phyloP scores from a whole-genome alignment of 2,888 invertebrate species.

The Athalia rosae region DNA sequence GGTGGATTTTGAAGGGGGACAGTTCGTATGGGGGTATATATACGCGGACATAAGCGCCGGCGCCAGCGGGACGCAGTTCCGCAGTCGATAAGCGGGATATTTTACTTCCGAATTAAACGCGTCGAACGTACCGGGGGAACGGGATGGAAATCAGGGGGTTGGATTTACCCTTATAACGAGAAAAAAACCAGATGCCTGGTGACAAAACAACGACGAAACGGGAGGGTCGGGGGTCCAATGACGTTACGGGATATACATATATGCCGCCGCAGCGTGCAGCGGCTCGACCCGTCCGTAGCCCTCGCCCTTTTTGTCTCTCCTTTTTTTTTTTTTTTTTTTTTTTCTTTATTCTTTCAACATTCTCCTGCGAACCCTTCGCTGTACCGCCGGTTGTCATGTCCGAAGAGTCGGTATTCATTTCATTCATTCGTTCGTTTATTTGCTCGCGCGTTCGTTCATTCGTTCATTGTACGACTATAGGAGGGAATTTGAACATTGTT shows the following conservation, averaged over 20 bases:
- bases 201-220: slow-evolving; percentile 26
- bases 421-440: too few species aligned
- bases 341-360: too few species aligned
- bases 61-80: slow-evolving; percentile 22
- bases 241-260: not conserved
- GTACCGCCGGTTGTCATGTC: not conserved
- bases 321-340: too few species aligned
- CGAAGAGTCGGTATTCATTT: too few species aligned
- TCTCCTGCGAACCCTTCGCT: not conserved
- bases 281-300: too few species aligned
- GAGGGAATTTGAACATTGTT: too few species aligned
- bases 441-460: too few species aligned
- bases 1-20: not conserved
- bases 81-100: slow-evolving; percentile 38
- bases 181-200: slow-evolving; percentile 29
- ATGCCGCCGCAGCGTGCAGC: not conserved
- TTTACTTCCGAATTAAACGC: slow-evolving; percentile 39
- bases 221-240: not conserved
- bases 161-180: not conserved
- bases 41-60: slow-evolving; percentile 29
- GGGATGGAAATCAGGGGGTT: slow-evolving; percentile 18
- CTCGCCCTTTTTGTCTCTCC: too few species aligned
- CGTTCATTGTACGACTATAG: too few species aligned
- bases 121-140: not conserved
- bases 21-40: too few species aligned